Evolutionary conservation across 2,888 invertebrate genomes (phyloP), one percentile per base, ranked within the genome.

Genomic region (Coelogynopora nodosa): DNA sequence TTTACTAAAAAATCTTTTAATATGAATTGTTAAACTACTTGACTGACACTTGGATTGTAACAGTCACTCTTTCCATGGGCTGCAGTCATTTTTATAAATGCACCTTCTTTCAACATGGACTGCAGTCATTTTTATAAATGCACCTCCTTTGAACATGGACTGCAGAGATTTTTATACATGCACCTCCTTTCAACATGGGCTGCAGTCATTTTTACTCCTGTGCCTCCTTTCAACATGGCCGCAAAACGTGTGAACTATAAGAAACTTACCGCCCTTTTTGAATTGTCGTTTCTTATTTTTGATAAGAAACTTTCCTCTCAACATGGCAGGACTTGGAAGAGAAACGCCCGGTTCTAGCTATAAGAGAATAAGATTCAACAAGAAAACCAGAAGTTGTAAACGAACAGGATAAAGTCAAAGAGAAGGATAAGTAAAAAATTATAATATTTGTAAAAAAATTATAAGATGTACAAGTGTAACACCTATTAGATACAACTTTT

Each of bases 251-350:
- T n/a, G n/a, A n/a, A n/a, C n/a, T n/a, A n/a, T n/a, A n/a, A n/a
- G 13, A 30, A 23, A 26, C 82, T 82, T 28, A 82, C 82, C 82
- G 0, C 82, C 30, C 28, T 82, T 82, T 28, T 82, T 82, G 27
- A 82, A 82, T 28, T 82, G 30, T 0, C 82, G 0, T 28, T 91
- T 91, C 93, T 97, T 97, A 92, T 98, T 98, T 93, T 98, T 98
- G 89, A 98, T 96, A 89, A 98, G 95, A 89, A 98, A 97, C 93
- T 97, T 97, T 89, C 96, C 94, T 88, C 94, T 95, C 87, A 98
- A 93, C 87, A 94, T 90, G 67, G 95, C 94, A 0, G 97, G 97
- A 86, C 97, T 95, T 67, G 97, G 97, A 88, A 98, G 93, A 88
- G 95, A 94, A 90, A 94, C 93, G 91, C 96, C 96, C 67, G 93